Base-by-base conservation (phyloP, 2,113 vertebrate species). In the Syrmaticus mikado region DNA sequence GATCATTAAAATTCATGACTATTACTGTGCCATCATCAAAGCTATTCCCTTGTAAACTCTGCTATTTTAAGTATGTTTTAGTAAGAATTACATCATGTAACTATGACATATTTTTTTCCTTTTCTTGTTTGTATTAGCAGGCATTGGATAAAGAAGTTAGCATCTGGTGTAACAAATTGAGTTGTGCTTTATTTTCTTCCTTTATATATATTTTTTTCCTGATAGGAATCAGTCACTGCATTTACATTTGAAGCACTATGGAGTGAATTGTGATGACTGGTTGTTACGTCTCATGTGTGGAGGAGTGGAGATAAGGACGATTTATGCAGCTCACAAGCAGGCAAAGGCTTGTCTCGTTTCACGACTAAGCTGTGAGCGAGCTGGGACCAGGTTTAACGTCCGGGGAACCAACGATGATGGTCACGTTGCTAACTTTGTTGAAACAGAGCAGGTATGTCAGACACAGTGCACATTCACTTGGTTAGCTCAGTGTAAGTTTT, bases 341-440 rank as follows among this genome's bases (percentile, higher is more conserved):
- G 99, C 99, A 46, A 99, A 99, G 94, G 99, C 99, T 77, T 99
- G 99, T 82, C 98, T 99, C 78, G 99, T 99, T 94, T 99, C 99
- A 64, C 98, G 99, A 32, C 98, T 99, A 38, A 99, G 99, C 97
- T 99, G 99, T 28, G 99, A 99, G 92, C 97, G 99, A 74, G 99
- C 99, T 6, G 99, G 99, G 83, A 99, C 99, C 0, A 98, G 99
- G 40, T 99, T 99, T 89, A 99, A 99, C 1, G 99, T 99, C 21
- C 98, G 99, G n/a, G 99, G 99, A 85, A 98, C 99, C 57, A 99
- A 99, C 2, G 99, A 99, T 46, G 98, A 99, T 6, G 99, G 99
- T 21, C 99, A 99, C 2, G 99, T 99, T 43, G 99, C 99, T 86
- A 99, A 99, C 96, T 99, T 99, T 96, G 99, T 99, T 66, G 99